Evolutionary conservation across 2,797 vertebrate species (phyloP), one percentile per base, ranked within the genome.

Genomic region (Clarias fuscus): DNA sequence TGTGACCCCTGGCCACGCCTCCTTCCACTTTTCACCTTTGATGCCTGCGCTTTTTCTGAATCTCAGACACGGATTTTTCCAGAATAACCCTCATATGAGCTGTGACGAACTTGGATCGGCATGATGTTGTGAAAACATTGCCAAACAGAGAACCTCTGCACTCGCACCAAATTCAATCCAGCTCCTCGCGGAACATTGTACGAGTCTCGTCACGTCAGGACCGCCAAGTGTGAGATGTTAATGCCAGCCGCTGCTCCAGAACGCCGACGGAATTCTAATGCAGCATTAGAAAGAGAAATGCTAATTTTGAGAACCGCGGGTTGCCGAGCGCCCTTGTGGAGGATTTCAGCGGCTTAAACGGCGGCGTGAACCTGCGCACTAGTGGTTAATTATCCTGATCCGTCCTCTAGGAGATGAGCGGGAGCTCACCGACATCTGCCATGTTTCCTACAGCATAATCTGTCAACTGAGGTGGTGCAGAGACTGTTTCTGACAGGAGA

Each of bases 331-430:
- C 87, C 84, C 58, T 62, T n/a, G 56, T 61, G 73, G 73, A 53
- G 64, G 56, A 77, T 84, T 68, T 33, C 7, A 17, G 18, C 4
- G 27, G 67, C n/a, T 30, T 68, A 81, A 71, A 64, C 62, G 65
- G 68, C 43, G 62, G 64, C 53, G 30, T 71, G 67, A 86, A 85
- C 79, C 86, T 83, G 37, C 43, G 15, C 82, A 86, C 58, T 65
- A 30, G 88, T 72, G 70, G 70, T 87, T 88, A 88, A 91, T 91
- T 90, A 88, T 77, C 71, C 71, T 84, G 75, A 81, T 73, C 87
- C 83, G 90, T 83, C 87, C 88, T 82, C 71, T 86, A 58, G 68
- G 22, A 82, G 64, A 77, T 18, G 40, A 65, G 71, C 37, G 53
- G 27, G 30, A 71, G 75, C 30, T 17, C 17, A 14, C 33, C 30